Base-by-base conservation (phyloP, 2,797 vertebrate genomes). In the Mormyrus proboscirostris region DNA sequence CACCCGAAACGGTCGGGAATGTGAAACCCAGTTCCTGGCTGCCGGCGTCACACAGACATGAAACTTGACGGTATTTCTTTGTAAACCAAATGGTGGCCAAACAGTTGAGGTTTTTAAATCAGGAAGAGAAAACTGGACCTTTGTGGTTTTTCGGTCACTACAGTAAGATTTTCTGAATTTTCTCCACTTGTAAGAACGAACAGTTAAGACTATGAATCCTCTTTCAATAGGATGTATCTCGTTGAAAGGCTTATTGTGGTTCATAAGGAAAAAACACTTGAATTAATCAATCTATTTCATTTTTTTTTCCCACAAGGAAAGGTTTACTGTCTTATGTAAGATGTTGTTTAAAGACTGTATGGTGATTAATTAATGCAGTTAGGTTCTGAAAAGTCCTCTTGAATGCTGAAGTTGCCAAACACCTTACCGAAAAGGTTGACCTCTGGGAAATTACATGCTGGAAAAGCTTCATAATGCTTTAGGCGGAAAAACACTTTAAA, bases 191-290 rank as follows among this genome's bases (percentile, higher is more conserved):
- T 33, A 57, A 44, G 69, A 84, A 85, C 55, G 89, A 19, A 85
- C 53, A 69, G 25, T 88, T 79, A 79, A 73, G 44, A 86, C 47
- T 88, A 12, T 47, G 7, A 87, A 83, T 38, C 65, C 49, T 10
- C 55, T 65, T 65, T 5, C 38, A 12, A 9, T 50, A 88, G 29
- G 76, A 50, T 50, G 41, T 76, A 86, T 79, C 50, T 89, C 65
- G 55, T 76, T 90, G 57, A 85, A 73, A 62, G 88, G 19, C 19
- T 90, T 50, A 89, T 59, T 82, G 87, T 86, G 33, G 50, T 38
- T 87, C 79, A 76, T 73, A 73, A 69, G 3, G 49, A 53, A 59
- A 57, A 88, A 90, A 92, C 88, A 90, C 90, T 92, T 90, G 92
- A 91, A 91, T 44, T 86, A 59, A 69, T 65, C 73, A 14, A 16